These are phyloP conservation scores for Andrena bicolor DNA, from an alignment of 2,888 invertebrate genomes.

Conservation along the genomic window DNA sequence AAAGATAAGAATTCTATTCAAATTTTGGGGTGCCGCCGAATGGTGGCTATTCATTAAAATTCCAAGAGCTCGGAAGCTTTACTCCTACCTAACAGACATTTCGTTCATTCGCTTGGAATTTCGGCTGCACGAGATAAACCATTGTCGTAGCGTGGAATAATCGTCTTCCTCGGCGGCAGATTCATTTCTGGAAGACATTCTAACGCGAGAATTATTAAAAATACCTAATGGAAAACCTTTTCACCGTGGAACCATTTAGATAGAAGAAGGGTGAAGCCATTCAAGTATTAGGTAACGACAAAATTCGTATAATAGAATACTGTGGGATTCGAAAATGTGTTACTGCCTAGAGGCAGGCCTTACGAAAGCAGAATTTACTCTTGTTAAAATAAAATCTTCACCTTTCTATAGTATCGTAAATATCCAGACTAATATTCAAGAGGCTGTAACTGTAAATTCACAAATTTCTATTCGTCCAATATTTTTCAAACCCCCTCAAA, in stretches of 20 bases:
- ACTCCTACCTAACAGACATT: background rate
- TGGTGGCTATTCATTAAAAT: background rate
- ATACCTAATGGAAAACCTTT: constrained; percentile 5
- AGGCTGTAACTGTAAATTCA: no score
- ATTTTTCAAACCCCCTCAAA: no score
- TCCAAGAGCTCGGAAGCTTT: background rate
- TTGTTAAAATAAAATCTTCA: no score
- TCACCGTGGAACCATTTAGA: background rate
- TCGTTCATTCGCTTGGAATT: background rate
- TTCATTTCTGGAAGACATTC: background rate
- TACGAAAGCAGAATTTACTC: no score
- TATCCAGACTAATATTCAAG: no score
- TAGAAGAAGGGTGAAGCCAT: background rate
- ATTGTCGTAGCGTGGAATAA: background rate
- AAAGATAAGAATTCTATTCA: background rate
- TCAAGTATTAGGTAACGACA: background rate
- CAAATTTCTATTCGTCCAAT: no score
- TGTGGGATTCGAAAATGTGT: no score
- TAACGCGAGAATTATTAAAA: background rate
- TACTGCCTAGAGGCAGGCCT: no score
- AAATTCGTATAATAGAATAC: background rate
- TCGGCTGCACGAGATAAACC: background rate
- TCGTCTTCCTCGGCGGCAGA: background rate
- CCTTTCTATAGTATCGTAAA: no score
- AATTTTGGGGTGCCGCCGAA: background rate